phyloP scores from a whole-genome alignment of 2,797 vertebrate species.

The Poecilia wingei region DNA sequence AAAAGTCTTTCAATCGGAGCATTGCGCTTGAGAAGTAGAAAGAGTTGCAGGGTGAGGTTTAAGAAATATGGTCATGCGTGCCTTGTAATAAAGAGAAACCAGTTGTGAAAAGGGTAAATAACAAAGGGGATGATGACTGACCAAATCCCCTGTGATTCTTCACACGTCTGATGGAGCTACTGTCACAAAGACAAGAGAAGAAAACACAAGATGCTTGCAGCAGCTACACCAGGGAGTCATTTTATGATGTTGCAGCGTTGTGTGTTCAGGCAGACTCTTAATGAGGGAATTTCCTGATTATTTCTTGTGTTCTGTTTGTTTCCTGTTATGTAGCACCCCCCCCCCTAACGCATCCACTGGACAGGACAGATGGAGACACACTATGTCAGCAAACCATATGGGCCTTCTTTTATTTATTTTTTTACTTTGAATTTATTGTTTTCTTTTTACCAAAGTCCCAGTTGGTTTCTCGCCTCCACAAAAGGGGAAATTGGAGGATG shows the following conservation, averaged over 20 bases:
- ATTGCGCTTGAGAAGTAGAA: constrained; percentile 22
- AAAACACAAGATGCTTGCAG: neutral
- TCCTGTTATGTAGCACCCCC: constrained; percentile 23
- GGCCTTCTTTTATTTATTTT: neutral
- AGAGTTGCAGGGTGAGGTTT: constrained; percentile 16
- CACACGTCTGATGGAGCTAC: neutral
- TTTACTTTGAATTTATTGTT: constrained; percentile 7
- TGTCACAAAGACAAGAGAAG: neutral
- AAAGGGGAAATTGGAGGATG: constrained; percentile 14
- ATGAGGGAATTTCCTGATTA: constrained; percentile 41
- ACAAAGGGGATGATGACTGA: neutral
- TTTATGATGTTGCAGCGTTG: constrained; percentile 11
- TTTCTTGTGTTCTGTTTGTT: constrained; percentile 23
- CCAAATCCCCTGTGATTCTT: neutral
- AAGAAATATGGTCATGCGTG: constrained; percentile 11
- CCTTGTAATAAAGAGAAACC: neutral
- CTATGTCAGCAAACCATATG: neutral
- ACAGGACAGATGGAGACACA: constrained; percentile 12
- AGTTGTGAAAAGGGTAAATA: neutral
- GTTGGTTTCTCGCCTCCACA: neutral
- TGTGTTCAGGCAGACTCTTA: constrained; percentile 22
- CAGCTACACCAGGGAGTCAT: constrained; percentile 11
- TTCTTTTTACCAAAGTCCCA: neutral
- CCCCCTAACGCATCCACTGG: neutral
- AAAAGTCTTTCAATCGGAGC: constrained; percentile 56